Evolutionary conservation across 2,797 vertebrate genomes (phyloP).

Genomic region (Poliocrania exsul): DNA sequence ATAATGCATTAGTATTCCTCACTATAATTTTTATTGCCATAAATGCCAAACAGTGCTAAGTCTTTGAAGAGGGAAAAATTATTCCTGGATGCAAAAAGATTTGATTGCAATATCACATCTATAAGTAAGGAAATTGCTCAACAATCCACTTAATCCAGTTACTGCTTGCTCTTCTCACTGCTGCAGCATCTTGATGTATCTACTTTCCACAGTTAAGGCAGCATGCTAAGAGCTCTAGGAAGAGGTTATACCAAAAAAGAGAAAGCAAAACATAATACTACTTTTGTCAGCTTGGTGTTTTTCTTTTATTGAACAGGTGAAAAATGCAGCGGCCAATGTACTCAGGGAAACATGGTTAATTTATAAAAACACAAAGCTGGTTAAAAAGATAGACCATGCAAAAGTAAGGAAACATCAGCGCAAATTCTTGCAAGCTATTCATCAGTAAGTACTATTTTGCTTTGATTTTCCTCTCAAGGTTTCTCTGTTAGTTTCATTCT

Average conservation of each 20-base stretch:
- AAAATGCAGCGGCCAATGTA: constrained; percentile 99
- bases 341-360: constrained; percentile 99
- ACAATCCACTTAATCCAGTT: not conserved
- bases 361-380: constrained; percentile 99
- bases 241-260: not conserved
- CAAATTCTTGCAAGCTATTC: constrained; percentile 99
- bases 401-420: constrained; percentile 99
- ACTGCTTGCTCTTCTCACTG: not conserved
- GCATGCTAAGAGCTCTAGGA: not conserved
- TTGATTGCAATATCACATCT: not conserved
- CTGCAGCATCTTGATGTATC: not conserved
- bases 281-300: constrained; percentile 40
- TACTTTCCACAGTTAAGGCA: not conserved
- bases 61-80: not conserved
- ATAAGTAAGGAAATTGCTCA: not conserved
- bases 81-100: not conserved
- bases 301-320: constrained; percentile 85
- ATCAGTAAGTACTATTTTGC: constrained; percentile 91
- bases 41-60: not conserved
- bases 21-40: not conserved
- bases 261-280: not conserved
- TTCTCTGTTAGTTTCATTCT: not conserved
- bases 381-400: constrained; percentile 98
- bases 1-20: not conserved
- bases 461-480: constrained; percentile 14